phyloP scores from a whole-genome alignment of 2,888 invertebrate species.

The Trichogramma evanescens region DNA sequence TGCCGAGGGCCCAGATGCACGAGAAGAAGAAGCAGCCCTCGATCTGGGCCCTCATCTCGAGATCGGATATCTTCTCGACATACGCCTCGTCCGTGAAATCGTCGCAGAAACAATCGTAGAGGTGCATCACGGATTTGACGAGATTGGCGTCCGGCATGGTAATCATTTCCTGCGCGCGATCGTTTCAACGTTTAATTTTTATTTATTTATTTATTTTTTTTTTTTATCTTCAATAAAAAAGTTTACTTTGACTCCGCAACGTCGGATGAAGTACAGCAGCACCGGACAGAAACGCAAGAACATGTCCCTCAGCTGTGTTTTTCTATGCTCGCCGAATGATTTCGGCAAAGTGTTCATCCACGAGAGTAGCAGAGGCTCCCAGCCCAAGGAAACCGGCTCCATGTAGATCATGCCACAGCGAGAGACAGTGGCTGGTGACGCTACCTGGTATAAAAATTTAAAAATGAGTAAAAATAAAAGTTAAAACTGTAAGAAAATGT shows the following conservation, averaged over 20 bases:
- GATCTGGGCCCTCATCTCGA: conserved; percentile 76
- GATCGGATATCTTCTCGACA: conserved; percentile 63
- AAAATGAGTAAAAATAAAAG: neutral
- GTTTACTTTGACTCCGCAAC: conserved; percentile 60
- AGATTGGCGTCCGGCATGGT: conserved; percentile 79
- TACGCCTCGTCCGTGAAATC: conserved; percentile 74
- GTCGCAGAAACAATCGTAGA: conserved; percentile 83
- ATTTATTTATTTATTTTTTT: no score
- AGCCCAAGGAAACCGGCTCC: conserved; percentile 83
- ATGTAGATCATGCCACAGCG: conserved; percentile 96
- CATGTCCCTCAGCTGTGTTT: conserved; percentile 60
- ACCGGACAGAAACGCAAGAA: conserved; percentile 77
- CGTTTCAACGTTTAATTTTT: neutral
- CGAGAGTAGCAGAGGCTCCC: conserved; percentile 77
- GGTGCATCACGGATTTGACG: conserved; percentile 70
- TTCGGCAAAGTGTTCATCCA: conserved; percentile 79
- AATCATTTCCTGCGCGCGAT: conserved; percentile 65
- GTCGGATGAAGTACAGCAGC: conserved; percentile 68
- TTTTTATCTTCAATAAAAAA: no score
- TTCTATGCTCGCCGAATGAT: conserved; percentile 63
- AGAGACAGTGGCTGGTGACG: conserved; percentile 87
- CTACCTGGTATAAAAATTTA: conserved; percentile 50
- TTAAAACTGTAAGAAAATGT: neutral
- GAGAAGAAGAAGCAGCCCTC: conserved; percentile 91
- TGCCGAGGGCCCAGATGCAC: conserved; percentile 86